Base-by-base conservation (phyloP, 92 coral and sea anemone genomes). In the Heliopora coerulea region DNA sequence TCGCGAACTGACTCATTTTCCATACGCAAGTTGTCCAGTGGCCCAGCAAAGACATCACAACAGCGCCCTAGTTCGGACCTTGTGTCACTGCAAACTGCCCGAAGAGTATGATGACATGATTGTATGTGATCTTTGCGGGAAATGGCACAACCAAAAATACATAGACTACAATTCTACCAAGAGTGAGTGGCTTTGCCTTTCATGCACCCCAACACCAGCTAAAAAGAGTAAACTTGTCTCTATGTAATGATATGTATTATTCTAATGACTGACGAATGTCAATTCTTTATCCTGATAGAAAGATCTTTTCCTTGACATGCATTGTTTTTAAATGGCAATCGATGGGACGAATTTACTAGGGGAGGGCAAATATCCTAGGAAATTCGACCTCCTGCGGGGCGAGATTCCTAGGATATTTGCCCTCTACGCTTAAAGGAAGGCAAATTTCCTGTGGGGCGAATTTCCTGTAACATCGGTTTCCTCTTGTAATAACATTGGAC, bases 81-180 rank as follows among this genome's bases (percentile, higher is more conserved):
- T 41, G 25, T 66, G 73, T 19, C 5, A 13, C 24, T 66, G 73
- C 44, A 66, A 17, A 28, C 56, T 66, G 7, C 73, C 73, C 24
- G 73, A 66, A 30, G 30, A 49, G 32, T 66, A 42, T 46, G 73
- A 66, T 54, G 28, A 66, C 33, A 66, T 66, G 73, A n/a, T 66
- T 28, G 15, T 18, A 41, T 66, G 73, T 27, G 73, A 66, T 30
- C 56, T 40, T 29, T 66, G 73, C 56, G 31, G 56, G 56, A 23
- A 66, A 24, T 40, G 73, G 73, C 41, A 27, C 52, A 41, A 64
- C 49, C 21, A 15, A 2, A 19, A 20, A 66, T 66, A 54, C 21
- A 54, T 66, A 31, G 34, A 58, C 7, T 29, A 12, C 34, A 1
- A 56, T 20, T 11, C 26, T 58, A 58, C 64, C 11, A 37, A 4